Percentiles rank a stretch among this genome's conserved stretches.
Evolutionary conservation across 2,113 vertebrate species (phyloP).

Genomic region (Bambusicola thoracicus): DNA sequence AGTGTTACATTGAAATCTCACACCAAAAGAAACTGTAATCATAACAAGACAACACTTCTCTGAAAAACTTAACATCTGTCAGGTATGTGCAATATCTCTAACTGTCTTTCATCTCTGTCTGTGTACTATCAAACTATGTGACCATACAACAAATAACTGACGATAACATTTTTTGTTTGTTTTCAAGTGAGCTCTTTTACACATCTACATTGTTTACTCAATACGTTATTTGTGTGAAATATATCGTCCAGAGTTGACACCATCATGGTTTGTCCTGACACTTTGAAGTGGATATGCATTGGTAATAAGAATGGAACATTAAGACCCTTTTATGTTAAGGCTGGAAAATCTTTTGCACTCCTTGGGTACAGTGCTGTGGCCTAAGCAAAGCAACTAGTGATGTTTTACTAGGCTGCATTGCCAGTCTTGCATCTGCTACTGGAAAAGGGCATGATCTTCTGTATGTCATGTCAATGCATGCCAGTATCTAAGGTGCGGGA

Average conservation of each 20-base stretch:
- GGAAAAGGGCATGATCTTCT: background rate
- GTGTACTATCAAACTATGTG: background rate
- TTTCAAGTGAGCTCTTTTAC: background rate
- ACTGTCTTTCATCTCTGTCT: background rate
- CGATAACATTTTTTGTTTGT: background rate
- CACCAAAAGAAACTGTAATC: background rate
- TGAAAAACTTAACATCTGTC: background rate
- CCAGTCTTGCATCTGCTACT: background rate
- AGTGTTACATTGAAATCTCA: background rate
- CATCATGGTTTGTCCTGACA: background rate
- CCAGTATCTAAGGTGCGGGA: no score
- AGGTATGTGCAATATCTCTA: background rate
- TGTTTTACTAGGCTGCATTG: background rate
- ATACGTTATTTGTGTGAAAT: accelerated
- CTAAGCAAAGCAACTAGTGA: background rate
- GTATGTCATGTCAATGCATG: no score
- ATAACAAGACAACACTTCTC: background rate
- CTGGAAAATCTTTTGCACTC: background rate
- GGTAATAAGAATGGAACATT: background rate
- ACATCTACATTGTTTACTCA: background rate
- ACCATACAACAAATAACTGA: background rate
- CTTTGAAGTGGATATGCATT: background rate
- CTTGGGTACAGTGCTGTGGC: background rate
- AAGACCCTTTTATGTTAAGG: no score
- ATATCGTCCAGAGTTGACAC: background rate